These are phyloP conservation scores for Zaprionus bogoriensis DNA, from an alignment of 2,888 invertebrate species.

Conservation along the genomic window DNA sequence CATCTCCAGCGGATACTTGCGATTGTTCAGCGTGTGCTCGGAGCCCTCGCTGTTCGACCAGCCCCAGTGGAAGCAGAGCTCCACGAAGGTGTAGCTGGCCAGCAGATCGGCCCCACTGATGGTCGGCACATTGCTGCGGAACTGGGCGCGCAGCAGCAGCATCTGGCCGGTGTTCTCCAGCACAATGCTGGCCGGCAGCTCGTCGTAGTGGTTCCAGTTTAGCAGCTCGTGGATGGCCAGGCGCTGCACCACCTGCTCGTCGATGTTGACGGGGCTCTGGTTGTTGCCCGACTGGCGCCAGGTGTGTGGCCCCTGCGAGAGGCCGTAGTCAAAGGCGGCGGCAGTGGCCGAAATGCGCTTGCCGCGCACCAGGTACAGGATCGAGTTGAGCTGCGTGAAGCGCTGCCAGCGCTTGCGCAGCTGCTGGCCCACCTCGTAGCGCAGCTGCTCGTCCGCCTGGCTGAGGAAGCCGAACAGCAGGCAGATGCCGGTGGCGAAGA, in stretches of 20 bases:
- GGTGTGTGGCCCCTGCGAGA: slow-evolving; percentile 80
- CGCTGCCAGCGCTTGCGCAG: slow-evolving; percentile 11
- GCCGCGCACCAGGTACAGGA: not conserved
- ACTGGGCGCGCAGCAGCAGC: slow-evolving; percentile 76
- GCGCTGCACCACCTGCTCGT: slow-evolving; percentile 66
- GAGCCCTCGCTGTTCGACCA: slow-evolving; percentile 85
- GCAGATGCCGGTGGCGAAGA: slow-evolving; percentile 62
- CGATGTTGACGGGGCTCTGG: slow-evolving; percentile 84
- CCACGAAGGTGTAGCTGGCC: slow-evolving; percentile 84
- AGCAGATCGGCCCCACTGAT: slow-evolving; percentile 84
- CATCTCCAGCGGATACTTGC: slow-evolving; percentile 85
- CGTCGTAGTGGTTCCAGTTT: slow-evolving; percentile 84
- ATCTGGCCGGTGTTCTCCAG: slow-evolving; percentile 84
- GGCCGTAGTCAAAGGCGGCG: slow-evolving; percentile 26
- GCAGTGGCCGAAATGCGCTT: not conserved
- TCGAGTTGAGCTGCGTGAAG: not conserved
- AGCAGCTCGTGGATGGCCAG: slow-evolving; percentile 82
- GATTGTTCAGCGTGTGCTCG: slow-evolving; percentile 85
- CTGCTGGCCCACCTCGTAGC: slow-evolving; percentile 20
- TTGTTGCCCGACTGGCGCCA: slow-evolving; percentile 79
- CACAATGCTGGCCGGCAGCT: slow-evolving; percentile 83
- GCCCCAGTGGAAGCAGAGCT: slow-evolving; percentile 86
- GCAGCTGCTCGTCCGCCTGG: slow-evolving; percentile 49
- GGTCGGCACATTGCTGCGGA: slow-evolving; percentile 77
- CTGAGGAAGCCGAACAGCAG: slow-evolving; percentile 55